These are phyloP conservation scores for Pollimyrus isidori DNA, from an alignment of 2,113 vertebrate species.

Conservation along the genomic window DNA sequence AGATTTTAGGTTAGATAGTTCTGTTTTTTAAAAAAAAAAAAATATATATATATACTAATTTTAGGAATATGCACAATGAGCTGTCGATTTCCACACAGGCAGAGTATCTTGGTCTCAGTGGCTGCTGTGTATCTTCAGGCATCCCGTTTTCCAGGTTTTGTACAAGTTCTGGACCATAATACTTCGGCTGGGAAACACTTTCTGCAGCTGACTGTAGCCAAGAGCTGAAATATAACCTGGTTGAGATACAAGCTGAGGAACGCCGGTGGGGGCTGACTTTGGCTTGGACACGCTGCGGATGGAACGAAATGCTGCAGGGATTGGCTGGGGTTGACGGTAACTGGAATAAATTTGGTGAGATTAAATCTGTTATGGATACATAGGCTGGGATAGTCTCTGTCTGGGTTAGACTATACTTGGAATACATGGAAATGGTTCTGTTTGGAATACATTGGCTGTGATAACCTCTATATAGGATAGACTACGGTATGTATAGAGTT, in stretches of 20 bases:
- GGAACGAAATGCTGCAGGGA: background rate
- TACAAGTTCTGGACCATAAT: background rate
- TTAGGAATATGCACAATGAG: background rate
- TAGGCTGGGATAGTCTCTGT: background rate
- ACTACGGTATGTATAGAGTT: background rate
- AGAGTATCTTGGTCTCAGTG: background rate
- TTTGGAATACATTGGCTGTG: background rate
- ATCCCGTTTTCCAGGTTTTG: background rate
- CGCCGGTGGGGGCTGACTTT: background rate
- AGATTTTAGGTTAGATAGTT: background rate
- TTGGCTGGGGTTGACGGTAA: background rate
- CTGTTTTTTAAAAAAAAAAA: background rate
- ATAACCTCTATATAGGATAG: background rate
- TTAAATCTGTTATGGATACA: background rate
- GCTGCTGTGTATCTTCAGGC: background rate
- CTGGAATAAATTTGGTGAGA: background rate
- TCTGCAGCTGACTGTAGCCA: background rate
- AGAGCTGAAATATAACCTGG: background rate
- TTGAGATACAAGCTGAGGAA: background rate
- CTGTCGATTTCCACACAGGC: background rate
- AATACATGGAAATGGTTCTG: background rate
- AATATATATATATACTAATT: background rate
- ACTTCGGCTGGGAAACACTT: background rate
- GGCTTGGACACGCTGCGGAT: background rate
- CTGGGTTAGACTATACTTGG: background rate